Percentiles rank a stretch among this genome's conserved stretches.
phyloP scores from a whole-genome alignment of 2,113 vertebrate genomes.

The Eurypyga helias region DNA sequence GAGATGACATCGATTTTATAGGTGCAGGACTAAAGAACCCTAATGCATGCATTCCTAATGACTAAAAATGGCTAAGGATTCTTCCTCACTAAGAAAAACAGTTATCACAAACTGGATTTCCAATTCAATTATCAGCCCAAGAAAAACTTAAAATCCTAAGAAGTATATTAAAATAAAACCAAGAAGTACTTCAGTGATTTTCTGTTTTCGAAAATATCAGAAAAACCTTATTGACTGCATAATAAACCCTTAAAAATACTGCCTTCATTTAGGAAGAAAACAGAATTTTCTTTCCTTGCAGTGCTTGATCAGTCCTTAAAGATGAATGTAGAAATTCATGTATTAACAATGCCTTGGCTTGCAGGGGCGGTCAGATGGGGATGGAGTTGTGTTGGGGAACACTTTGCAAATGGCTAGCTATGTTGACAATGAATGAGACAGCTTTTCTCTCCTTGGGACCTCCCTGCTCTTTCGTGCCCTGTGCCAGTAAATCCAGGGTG shows the following conservation, averaged over 20 bases:
- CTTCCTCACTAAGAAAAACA: background rate
- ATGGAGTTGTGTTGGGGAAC: background rate
- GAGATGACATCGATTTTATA: background rate
- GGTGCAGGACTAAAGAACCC: background rate
- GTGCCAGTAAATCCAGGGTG: background rate
- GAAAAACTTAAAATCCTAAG: background rate
- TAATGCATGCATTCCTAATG: background rate
- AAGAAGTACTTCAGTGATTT: background rate
- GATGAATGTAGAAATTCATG: accelerated
- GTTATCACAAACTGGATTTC: background rate
- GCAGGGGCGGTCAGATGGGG: background rate
- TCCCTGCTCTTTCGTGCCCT: background rate
- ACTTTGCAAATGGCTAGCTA: background rate
- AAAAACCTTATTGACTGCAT: background rate
- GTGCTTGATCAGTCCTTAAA: background rate
- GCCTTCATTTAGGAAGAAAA: background rate
- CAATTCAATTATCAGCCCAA: background rate
- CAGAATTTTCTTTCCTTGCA: background rate
- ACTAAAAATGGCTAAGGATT: background rate
- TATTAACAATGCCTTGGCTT: background rate
- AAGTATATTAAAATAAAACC: background rate
- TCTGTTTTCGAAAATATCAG: background rate
- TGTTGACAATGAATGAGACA: background rate
- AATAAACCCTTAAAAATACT: background rate
- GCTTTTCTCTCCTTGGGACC: background rate